Base-by-base conservation (phyloP, 2,888 invertebrate species). In the Acanthosepion esculentum region DNA sequence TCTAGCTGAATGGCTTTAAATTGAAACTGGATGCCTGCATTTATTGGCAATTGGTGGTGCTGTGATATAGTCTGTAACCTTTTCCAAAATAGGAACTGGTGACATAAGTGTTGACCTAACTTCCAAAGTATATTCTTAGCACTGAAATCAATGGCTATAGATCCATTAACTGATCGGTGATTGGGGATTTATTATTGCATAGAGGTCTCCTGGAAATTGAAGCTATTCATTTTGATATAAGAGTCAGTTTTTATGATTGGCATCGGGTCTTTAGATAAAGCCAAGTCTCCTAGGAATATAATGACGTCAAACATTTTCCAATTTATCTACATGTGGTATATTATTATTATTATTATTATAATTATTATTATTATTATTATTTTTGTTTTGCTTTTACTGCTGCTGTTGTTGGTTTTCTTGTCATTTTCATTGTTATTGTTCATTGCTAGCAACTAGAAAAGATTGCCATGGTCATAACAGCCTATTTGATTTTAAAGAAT, bases 41-140 rank as follows among this genome's bases (percentile, higher is more conserved):
- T 78, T 78, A 78, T n/a, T 78, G 78, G n/a, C 78, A 78, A 78
- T 78, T 78, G 78, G n/a, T 78, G 78, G 78, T 78, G n/a, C 78
- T 18, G n/a, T n/a, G 78, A 78, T 78, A n/a, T 12, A n/a, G n/a
- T 78, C 78, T 78, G 78, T 78, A 78, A 78, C 78, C 78, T 33
- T 3, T 78, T 78, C 78, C 15, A 78, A n/a, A 78, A 78, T 78
- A 78, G n/a, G n/a, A n/a, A 78, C 59, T 23, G 23, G 59, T n/a
- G 78, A 78, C n/a, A 78, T 33, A 78, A 78, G n/a, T 78, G 78
- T 78, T 78, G 78, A 78, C 78, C 78, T 59, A 59, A 59, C 59
- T 78, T 33, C 15, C 2, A n/a, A n/a, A 78, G 78, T 78, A 33
- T 78, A 78, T n/a, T 78, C n/a, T 78, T n/a, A n/a, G 78, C n/a